Evolutionary conservation across 2,888 invertebrate genomes (phyloP).

Genomic region (Hypena proboscidalis): DNA sequence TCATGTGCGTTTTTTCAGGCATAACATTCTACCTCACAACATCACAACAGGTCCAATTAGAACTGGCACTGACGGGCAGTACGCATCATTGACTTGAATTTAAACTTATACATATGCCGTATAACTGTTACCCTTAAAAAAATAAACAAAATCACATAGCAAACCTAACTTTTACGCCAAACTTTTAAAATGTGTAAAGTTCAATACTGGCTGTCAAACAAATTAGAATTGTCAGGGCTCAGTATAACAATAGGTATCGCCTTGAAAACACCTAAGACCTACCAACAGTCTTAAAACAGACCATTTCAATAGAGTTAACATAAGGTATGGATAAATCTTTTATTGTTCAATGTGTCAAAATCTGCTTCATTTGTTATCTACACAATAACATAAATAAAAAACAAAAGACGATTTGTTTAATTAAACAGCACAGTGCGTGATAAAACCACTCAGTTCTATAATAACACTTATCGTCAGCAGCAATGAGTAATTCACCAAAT

Average conservation of each 20-base stretch:
- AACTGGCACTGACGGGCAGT: constrained; percentile 30
- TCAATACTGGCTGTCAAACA: constrained; percentile 21
- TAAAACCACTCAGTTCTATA: constrained; percentile 7
- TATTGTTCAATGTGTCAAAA: too few species aligned
- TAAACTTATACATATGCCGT: constrained; percentile 38
- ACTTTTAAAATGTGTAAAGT: constrained; percentile 37
- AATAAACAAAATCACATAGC: constrained; percentile 44
- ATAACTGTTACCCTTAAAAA: constrained; percentile 40
- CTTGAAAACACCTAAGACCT: too few species aligned
- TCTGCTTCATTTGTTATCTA: too few species aligned
- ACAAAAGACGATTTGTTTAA: background rate
- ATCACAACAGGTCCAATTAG: constrained; percentile 17
- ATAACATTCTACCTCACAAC: too few species aligned
- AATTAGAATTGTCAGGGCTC: constrained; percentile 24
- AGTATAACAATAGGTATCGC: too few species aligned
- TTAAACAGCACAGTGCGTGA: background rate
- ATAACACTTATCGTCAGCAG: constrained; percentile 16
- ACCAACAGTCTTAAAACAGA: too few species aligned
- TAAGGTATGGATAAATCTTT: too few species aligned
- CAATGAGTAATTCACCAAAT: constrained; percentile 41
- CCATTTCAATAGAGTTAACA: too few species aligned
- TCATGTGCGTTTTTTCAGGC: too few species aligned
- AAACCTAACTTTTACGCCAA: constrained; percentile 35
- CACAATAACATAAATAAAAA: too few species aligned
- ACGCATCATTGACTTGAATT: constrained; percentile 33